phyloP scores from a whole-genome alignment of 2,888 invertebrate species.

The Cephus runcator region DNA sequence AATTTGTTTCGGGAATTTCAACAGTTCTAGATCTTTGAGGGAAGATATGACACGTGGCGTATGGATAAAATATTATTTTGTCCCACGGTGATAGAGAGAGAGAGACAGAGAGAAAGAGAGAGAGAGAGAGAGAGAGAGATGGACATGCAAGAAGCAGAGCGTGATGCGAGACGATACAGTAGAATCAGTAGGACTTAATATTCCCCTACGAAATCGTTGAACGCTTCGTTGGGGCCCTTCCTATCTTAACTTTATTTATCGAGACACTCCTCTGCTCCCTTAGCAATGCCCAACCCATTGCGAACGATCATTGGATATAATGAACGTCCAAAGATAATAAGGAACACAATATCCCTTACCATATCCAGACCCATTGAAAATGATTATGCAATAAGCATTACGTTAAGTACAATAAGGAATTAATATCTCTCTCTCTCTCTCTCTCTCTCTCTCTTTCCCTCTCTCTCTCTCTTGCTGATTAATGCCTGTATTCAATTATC shows the following conservation, averaged over 20 bases:
- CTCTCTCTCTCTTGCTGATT: too few species aligned
- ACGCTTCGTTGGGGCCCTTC: conserved; percentile 45
- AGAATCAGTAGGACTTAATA: conserved; percentile 13
- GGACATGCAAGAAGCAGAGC: conserved; percentile 27
- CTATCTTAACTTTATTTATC: conserved; percentile 24
- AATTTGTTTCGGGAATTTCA: not conserved
- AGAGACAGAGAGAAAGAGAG: too few species aligned
- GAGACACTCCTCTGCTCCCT: not conserved
- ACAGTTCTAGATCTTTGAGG: not conserved
- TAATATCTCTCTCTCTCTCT: not conserved
- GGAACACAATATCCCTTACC: not conserved
- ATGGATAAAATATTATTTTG: not conserved
- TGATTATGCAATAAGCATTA: not conserved
- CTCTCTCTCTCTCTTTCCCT: too few species aligned
- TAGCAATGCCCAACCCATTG: not conserved
- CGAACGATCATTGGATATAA: not conserved
- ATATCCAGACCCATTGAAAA: not conserved
- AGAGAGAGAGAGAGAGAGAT: not conserved
- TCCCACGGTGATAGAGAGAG: not conserved
- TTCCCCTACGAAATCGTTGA: conserved; percentile 32
- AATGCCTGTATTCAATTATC: not conserved
- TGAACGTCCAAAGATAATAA: not conserved
- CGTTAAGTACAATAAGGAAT: not conserved
- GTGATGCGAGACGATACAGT: conserved; percentile 25
- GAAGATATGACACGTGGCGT: not conserved